Conservation (phyloP, 2,113 vertebrate genomes). For the human region DNA sequence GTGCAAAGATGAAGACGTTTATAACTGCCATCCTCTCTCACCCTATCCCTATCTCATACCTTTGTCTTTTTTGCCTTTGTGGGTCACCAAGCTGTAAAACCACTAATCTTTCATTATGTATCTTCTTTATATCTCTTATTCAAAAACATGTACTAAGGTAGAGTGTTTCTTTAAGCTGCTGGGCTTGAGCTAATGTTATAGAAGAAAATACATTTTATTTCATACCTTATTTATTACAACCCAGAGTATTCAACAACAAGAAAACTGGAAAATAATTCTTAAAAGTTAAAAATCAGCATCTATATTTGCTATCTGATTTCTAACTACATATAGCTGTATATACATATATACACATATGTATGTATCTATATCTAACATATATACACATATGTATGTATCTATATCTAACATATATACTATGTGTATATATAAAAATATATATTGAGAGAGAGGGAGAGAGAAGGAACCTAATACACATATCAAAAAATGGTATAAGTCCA, state of each 20-base stretch:
- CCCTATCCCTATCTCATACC: background rate
- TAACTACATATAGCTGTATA: background rate
- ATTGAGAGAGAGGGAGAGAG: background rate
- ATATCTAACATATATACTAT: background rate
- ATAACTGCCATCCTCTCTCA: background rate
- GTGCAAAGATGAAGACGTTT: background rate
- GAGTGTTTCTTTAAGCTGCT: background rate
- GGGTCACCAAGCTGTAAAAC: background rate
- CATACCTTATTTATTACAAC: background rate
- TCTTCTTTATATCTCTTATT: background rate
- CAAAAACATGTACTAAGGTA: background rate
- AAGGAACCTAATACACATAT: background rate
- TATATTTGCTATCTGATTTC: background rate
- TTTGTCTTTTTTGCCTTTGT: background rate
- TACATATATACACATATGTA: background rate
- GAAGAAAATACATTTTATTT: background rate
- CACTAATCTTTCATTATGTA: background rate
- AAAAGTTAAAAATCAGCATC: background rate
- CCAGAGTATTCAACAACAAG: background rate
- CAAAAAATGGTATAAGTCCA: background rate
- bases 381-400: background rate
- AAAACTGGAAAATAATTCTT: conserved; percentile 8
- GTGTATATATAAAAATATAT: background rate
- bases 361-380: background rate
- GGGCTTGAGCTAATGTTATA: background rate